Evolutionary conservation across 2,797 vertebrate genomes (phyloP).

Genomic region (Adelosebastes latens): DNA sequence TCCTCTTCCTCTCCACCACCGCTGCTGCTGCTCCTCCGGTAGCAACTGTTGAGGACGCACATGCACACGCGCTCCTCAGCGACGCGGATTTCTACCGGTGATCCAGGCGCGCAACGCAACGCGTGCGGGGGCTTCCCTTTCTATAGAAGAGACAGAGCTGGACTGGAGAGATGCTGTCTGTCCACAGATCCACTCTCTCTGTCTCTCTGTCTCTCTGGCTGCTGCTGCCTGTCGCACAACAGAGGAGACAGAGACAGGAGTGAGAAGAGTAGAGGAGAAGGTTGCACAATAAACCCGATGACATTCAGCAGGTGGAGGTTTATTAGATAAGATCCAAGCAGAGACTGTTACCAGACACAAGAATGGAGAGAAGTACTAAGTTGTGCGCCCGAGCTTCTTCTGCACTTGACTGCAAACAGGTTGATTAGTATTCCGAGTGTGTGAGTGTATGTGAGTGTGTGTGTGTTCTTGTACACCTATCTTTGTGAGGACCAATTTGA

Average conservation of each 20-base stretch:
- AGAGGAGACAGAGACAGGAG: constrained; percentile 24
- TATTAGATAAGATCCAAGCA: not conserved
- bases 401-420: constrained; percentile 73
- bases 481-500: too few relatives aligned
- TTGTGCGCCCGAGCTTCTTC: constrained; percentile 67
- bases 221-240: constrained; percentile 36
- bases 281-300: not conserved
- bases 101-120: constrained; percentile 62
- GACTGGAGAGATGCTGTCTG: constrained; percentile 20
- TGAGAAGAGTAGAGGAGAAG: constrained; percentile 6
- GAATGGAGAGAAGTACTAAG: constrained; percentile 59
- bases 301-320: constrained; percentile 36
- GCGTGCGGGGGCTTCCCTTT: constrained; percentile 73
- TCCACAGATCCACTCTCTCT: constrained; percentile 49
- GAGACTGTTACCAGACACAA: constrained; percentile 23
- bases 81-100: constrained; percentile 33
- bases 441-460: constrained; percentile 1
- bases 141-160: too few relatives aligned
- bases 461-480: not conserved
- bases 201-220: not conserved
- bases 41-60: constrained; percentile 81
- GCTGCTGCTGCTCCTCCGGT: constrained; percentile 61
- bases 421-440: constrained; percentile 75
- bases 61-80: constrained; percentile 52
- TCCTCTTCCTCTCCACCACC: constrained; percentile 48